These are phyloP conservation scores for Propithecus deckenii DNA, from an alignment of 2,797 vertebrate species.

Conservation along the genomic window DNA sequence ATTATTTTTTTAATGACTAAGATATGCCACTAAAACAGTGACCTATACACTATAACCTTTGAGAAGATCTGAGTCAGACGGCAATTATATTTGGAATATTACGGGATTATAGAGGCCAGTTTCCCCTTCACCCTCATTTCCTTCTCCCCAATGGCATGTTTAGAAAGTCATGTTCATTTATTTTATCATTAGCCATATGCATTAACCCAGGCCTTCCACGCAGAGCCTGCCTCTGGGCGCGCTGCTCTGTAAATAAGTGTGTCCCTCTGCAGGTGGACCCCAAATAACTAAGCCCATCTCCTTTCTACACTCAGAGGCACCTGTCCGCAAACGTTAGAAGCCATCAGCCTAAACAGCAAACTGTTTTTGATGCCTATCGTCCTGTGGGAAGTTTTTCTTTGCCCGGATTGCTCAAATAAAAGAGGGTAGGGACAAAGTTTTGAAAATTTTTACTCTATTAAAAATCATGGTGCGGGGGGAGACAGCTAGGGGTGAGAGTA, in stretches of 20 bases:
- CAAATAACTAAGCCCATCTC: background rate
- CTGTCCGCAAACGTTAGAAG: background rate
- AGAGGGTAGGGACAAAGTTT: background rate
- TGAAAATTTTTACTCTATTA: background rate
- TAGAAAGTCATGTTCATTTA: constrained; percentile 23
- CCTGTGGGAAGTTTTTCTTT: background rate
- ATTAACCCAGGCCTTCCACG: background rate
- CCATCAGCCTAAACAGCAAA: background rate
- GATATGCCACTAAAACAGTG: constrained; percentile 1
- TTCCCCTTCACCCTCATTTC: constrained; percentile 33
- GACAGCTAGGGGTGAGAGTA: background rate
- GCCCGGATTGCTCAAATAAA: background rate
- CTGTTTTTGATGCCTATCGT: background rate
- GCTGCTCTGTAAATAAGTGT: background rate
- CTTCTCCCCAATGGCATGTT: background rate
- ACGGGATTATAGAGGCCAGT: background rate
- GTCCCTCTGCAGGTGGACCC: background rate
- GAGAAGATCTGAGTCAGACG: background rate
- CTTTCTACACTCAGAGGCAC: background rate
- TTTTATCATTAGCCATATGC: constrained; percentile 23
- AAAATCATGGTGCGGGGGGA: background rate
- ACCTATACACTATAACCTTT: background rate
- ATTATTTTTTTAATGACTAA: constrained; percentile 44
- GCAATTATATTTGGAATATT: constrained; percentile 24
- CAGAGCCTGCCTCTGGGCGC: background rate